Conservation (phyloP, 2,797 vertebrate species). For the Lagodon rhomboides region DNA sequence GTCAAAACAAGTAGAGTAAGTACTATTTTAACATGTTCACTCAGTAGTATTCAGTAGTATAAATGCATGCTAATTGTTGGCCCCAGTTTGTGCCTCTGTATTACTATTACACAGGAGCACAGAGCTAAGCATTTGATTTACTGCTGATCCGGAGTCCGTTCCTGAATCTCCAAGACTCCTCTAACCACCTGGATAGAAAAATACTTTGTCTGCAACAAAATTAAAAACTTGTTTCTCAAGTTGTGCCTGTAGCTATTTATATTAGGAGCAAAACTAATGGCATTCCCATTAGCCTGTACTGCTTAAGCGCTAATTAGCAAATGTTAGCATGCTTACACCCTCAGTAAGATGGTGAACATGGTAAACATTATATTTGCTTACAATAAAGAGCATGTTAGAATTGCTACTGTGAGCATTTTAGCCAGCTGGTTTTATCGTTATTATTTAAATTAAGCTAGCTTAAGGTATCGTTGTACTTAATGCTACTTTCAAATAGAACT, state of each 20-base stretch:
- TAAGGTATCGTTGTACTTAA: background rate
- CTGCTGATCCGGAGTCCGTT: too few relatives aligned
- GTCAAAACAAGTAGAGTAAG: conserved; percentile 99
- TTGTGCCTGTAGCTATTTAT: background rate
- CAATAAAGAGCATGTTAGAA: background rate
- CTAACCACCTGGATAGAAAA: background rate
- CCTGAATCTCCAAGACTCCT: background rate
- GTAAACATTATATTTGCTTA: background rate
- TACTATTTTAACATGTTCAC: conserved; percentile 66
- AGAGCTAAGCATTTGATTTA: background rate
- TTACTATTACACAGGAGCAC: background rate
- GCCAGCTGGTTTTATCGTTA: background rate
- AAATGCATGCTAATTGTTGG: conserved; percentile 19
- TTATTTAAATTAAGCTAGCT: background rate
- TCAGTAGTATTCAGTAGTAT: background rate
- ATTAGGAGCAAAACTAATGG: background rate
- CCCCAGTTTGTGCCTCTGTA: background rate
- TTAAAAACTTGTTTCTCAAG: background rate
- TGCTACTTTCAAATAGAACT: too few relatives aligned
- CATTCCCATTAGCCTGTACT: background rate
- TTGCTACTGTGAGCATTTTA: background rate
- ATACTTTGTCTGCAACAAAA: too few relatives aligned
- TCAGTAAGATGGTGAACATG: background rate
- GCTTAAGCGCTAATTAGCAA: background rate
- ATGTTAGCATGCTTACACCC: background rate